Evolutionary conservation across 2,797 vertebrate genomes (phyloP).

Genomic region (Propithecus deckenii): DNA sequence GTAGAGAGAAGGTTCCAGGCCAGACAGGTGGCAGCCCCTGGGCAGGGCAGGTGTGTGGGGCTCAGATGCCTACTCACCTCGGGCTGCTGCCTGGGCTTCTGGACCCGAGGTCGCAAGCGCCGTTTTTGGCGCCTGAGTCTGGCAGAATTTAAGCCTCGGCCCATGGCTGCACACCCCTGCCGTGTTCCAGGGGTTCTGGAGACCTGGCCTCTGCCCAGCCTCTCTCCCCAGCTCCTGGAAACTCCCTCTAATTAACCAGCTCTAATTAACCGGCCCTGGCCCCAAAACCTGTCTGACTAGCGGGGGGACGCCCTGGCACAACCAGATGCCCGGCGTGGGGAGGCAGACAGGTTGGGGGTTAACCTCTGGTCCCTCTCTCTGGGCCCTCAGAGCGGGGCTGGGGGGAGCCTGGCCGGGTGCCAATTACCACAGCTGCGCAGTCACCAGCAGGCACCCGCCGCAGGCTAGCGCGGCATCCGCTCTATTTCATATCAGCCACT

Average conservation of each 20-base stretch:
- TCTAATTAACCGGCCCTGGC: not conserved
- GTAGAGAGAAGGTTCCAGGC: not conserved
- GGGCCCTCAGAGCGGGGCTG: not conserved
- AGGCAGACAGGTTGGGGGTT: not conserved
- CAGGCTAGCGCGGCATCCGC: not conserved
- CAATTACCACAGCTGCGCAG: not conserved
- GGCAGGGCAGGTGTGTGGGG: fast-evolving
- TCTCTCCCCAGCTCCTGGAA: not conserved
- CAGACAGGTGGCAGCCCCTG: not conserved
- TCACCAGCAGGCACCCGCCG: not conserved
- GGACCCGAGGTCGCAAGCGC: slow-evolving; percentile 1
- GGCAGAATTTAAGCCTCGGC: slow-evolving; percentile 66
- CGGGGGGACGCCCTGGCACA: not conserved
- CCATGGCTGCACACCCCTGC: slow-evolving; percentile 45
- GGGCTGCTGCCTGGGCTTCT: slow-evolving; percentile 49
- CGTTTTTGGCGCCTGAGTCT: slow-evolving; percentile 68
- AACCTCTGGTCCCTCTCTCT: not conserved
- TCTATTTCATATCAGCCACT: not conserved
- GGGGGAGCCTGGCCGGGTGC: not conserved
- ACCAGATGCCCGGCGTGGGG: not conserved
- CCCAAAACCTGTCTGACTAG: slow-evolving; percentile 73
- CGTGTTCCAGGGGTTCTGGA: not conserved
- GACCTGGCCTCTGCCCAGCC: not conserved
- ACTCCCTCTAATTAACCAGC: slow-evolving; percentile 73
- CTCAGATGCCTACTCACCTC: slow-evolving; percentile 46